Evolutionary conservation across 1,140 invertebrate genomes (phyloP).

Genomic region (Andricus grossulariae): DNA sequence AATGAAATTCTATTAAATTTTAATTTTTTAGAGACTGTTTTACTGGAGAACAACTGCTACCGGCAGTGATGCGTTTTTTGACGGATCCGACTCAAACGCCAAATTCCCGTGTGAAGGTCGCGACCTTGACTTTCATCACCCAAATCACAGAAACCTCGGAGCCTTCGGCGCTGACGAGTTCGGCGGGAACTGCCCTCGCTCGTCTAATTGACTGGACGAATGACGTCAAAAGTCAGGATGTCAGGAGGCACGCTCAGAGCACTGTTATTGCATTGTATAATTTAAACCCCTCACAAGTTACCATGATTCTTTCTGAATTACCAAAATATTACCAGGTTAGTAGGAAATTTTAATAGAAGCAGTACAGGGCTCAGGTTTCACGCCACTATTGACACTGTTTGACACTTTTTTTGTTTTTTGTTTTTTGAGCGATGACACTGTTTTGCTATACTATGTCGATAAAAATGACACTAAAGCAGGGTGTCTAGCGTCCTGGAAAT

Average conservation of each 20-base stretch:
- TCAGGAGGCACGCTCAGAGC: constrained; percentile 85
- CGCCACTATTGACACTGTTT: too few relatives aligned
- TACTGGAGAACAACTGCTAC: constrained; percentile 80
- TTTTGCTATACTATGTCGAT: too few relatives aligned
- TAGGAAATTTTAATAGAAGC: not conserved
- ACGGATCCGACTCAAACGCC: constrained; percentile 94
- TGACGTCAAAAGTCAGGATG: constrained; percentile 86
- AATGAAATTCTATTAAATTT: not conserved
- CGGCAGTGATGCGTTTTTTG: constrained; percentile 84
- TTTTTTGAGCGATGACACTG: too few relatives aligned
- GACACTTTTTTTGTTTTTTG: too few relatives aligned
- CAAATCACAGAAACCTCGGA: constrained; percentile 81
- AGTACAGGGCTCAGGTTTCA: too few relatives aligned
- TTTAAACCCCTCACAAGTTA: constrained; percentile 91
- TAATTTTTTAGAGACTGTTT: constrained; percentile 78
- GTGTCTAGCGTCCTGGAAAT: too few relatives aligned
- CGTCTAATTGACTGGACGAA: constrained; percentile 82
- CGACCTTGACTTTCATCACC: constrained; percentile 85
- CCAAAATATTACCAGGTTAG: constrained; percentile 85
- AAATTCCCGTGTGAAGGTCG: constrained; percentile 88
- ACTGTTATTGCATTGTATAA: constrained; percentile 92
- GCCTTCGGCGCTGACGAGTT: constrained; percentile 70
- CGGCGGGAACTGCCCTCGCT: constrained; percentile 79
- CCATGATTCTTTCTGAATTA: constrained; percentile 87
- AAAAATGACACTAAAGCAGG: too few relatives aligned